Percentiles rank a stretch among this genome's conserved stretches.
These are phyloP conservation scores for Phrynocephalus forsythii DNA, from an alignment of 2,797 vertebrate genomes.

Conservation along the genomic window DNA sequence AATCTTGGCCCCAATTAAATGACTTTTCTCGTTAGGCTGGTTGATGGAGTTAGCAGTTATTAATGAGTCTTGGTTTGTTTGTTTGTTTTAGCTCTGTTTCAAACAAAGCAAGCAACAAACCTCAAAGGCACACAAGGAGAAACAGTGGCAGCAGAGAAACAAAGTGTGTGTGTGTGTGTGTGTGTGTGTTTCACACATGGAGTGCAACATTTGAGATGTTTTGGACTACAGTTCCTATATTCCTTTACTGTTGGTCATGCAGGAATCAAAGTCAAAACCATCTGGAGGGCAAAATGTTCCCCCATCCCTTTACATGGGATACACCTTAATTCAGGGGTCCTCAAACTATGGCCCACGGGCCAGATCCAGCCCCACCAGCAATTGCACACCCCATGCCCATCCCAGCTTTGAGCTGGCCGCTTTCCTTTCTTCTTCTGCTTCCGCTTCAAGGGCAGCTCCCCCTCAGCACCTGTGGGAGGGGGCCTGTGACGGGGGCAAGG, in stretches of 20 bases:
- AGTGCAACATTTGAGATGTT: not conserved
- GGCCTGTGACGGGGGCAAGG: no score
- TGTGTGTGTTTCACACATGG: not conserved
- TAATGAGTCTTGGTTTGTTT: slow-evolving; percentile 66
- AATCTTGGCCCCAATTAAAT: slow-evolving; percentile 73
- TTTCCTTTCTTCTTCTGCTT: no score
- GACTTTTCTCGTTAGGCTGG: slow-evolving; percentile 72
- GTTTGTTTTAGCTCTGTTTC: slow-evolving; percentile 39
- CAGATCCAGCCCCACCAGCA: no score
- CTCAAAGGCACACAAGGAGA: slow-evolving; percentile 1
- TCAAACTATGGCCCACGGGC: no score
- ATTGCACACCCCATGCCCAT: no score
- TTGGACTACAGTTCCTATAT: not conserved
- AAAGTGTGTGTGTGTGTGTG: not conserved
- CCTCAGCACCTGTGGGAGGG: no score
- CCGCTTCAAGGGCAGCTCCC: no score
- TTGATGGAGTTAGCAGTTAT: slow-evolving; percentile 61
- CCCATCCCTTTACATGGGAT: not conserved
- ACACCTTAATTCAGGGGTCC: not conserved
- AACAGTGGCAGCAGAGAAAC: not conserved
- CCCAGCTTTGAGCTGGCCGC: no score
- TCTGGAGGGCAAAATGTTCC: not conserved
- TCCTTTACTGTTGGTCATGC: not conserved
- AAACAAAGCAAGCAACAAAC: not conserved
- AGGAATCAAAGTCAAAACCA: not conserved